Percentiles rank a stretch among this genome's conserved stretches.
phyloP scores from a whole-genome alignment of 2,797 vertebrate species.

The Chaenodraco wilsoni region DNA sequence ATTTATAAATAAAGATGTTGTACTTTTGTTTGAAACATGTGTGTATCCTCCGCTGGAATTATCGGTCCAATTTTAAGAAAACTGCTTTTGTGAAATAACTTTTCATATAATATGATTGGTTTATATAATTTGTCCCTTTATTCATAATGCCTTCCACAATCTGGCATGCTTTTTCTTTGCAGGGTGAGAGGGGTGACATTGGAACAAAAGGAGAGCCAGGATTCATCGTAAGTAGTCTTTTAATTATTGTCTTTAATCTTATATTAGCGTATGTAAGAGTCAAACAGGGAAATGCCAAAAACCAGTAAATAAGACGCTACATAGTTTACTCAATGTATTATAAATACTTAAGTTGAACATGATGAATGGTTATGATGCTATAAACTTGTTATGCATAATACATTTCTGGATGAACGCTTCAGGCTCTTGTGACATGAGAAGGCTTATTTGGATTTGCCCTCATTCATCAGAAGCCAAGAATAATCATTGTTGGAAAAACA shows the following conservation, averaged over 20 bases:
- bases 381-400: constrained; percentile 18
- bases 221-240: constrained; percentile 87
- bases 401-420: constrained; percentile 19
- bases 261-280: background rate
- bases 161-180: constrained; percentile 48
- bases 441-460: constrained; percentile 3
- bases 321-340: background rate
- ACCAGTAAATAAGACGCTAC: background rate
- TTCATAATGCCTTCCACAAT: background rate
- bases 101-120: background rate
- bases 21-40: background rate
- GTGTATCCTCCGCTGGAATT: background rate
- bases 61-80: background rate
- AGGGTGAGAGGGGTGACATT: constrained; percentile 91
- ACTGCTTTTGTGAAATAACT: background rate
- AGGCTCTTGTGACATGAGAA: constrained; percentile 26
- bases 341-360: background rate
- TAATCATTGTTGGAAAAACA: constrained; percentile 16
- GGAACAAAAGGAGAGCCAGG: constrained; percentile 90
- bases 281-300: background rate
- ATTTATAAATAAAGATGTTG: too few species aligned
- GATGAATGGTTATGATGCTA: background rate
- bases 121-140: background rate
- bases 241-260: background rate
- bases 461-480: constrained; percentile 37